A percentile compares a stretch with the other conserved stretches of the same genome.
These are phyloP conservation scores for Isoperla grammatica DNA, from an alignment of 2,888 invertebrate species.

Conservation along the genomic window DNA sequence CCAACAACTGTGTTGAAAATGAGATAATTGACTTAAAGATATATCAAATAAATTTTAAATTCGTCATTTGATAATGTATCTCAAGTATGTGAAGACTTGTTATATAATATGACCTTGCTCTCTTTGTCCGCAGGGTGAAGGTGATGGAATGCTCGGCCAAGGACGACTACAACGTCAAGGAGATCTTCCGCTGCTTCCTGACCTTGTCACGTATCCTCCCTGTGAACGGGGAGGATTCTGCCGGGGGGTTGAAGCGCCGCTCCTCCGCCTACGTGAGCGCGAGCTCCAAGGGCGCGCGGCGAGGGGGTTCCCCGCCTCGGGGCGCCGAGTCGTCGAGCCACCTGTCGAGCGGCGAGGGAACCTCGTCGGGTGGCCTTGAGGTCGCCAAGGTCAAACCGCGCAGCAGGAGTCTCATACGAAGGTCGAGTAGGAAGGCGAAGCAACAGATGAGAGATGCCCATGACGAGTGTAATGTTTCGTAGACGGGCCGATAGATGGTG, in stretches of 20 bases:
- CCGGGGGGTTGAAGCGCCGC: constrained; percentile 59
- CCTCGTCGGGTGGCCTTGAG: constrained; percentile 31
- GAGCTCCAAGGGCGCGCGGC: constrained; percentile 24
- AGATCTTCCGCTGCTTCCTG: constrained; percentile 73
- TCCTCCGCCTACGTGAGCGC: constrained; percentile 62
- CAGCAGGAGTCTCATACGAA: constrained; percentile 68
- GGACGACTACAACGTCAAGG: constrained; percentile 70
- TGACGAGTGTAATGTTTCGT: constrained; percentile 68
- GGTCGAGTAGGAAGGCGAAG: constrained; percentile 72
- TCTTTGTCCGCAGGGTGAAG: constrained; percentile 54
- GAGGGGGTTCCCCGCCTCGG: constrained; percentile 37
- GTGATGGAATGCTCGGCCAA: constrained; percentile 74
- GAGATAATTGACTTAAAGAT: too few relatives aligned
- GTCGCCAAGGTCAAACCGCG: constrained; percentile 56
- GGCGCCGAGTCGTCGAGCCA: constrained; percentile 37
- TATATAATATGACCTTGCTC: too few relatives aligned
- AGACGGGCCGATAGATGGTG: constrained; percentile 34
- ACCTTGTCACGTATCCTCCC: constrained; percentile 68
- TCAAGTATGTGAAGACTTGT: too few relatives aligned
- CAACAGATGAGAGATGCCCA: constrained; percentile 70
- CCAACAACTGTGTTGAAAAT: too few relatives aligned
- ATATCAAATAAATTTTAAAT: too few relatives aligned
- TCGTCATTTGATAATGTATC: too few relatives aligned
- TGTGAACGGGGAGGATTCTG: constrained; percentile 51
- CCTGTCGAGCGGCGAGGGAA: constrained; percentile 38